phyloP scores from a whole-genome alignment of 1,140 invertebrate species.

The Meloidogyne floridensis region DNA sequence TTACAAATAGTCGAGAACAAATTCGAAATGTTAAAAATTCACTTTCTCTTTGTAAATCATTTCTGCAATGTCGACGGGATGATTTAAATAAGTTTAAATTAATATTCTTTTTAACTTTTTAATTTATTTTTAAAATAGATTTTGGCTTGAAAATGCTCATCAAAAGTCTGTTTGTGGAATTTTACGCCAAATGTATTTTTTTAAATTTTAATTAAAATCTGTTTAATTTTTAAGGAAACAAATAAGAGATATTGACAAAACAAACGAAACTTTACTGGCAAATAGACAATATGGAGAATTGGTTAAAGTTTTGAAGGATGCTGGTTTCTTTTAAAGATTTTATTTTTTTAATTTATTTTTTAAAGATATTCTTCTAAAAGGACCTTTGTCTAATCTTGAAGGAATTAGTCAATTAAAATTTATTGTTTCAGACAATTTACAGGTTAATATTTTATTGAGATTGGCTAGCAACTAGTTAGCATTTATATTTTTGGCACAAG shows the following conservation, averaged over 20 bases:
- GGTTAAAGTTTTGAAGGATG: constrained; percentile 51
- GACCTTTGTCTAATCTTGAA: constrained; percentile 54
- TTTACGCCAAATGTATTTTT: constrained; percentile 58
- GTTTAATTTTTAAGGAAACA: constrained; percentile 54
- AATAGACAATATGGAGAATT: constrained; percentile 51
- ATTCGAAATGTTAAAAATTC: constrained; percentile 84
- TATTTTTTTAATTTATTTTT: constrained; percentile 9
- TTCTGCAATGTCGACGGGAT: constrained; percentile 85
- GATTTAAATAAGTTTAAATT: constrained; percentile 82
- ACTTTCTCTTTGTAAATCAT: constrained; percentile 82
- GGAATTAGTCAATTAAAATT: constrained; percentile 52
- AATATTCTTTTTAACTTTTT: neutral
- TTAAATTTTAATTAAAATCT: constrained; percentile 20
- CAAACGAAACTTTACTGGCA: constrained; percentile 46
- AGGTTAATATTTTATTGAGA: constrained; percentile 26
- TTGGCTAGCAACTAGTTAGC: too few species aligned
- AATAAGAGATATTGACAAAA: constrained; percentile 57
- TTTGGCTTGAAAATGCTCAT: constrained; percentile 64
- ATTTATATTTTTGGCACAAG: too few species aligned
- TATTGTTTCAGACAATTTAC: constrained; percentile 43
- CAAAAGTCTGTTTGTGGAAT: constrained; percentile 57
- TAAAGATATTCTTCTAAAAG: constrained; percentile 55
- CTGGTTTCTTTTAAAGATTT: constrained; percentile 31
- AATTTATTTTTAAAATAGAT: neutral
- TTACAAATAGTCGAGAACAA: constrained; percentile 75